Conservation (phyloP, 2,888 invertebrate genomes). For the Xestoiulus laeticollis region DNA sequence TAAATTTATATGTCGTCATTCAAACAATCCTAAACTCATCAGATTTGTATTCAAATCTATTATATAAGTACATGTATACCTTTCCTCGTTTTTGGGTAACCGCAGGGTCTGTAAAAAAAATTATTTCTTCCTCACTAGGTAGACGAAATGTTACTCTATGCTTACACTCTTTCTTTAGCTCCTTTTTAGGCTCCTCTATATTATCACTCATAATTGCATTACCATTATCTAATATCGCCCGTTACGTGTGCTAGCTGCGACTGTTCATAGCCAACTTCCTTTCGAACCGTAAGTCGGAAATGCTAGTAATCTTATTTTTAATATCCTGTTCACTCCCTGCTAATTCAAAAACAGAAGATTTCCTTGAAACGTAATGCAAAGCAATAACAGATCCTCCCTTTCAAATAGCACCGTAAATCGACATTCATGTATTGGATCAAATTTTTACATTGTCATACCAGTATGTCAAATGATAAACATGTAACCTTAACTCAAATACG, state of each 20-base stretch:
- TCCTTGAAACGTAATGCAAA: neutral
- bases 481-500: too few relatives aligned
- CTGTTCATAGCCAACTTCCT: neutral
- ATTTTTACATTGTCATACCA: too few relatives aligned
- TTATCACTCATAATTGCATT: neutral
- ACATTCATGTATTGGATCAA: too few relatives aligned
- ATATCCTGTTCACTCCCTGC: neutral
- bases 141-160: conserved; percentile 35
- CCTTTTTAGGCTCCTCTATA: neutral
- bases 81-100: neutral
- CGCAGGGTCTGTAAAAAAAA: neutral
- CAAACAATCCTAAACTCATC: neutral
- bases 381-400: neutral
- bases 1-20: neutral
- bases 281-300: neutral
- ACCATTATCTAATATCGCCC: neutral
- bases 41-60: neutral
- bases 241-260: neutral
- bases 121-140: neutral
- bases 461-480: too few relatives aligned
- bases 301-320: neutral
- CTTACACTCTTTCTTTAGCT: neutral
- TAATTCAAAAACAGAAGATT: neutral
- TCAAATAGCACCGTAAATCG: neutral
- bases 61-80: too few relatives aligned